phyloP scores from a whole-genome alignment of 2,888 invertebrate species.

The Drosophila phalerata region DNA sequence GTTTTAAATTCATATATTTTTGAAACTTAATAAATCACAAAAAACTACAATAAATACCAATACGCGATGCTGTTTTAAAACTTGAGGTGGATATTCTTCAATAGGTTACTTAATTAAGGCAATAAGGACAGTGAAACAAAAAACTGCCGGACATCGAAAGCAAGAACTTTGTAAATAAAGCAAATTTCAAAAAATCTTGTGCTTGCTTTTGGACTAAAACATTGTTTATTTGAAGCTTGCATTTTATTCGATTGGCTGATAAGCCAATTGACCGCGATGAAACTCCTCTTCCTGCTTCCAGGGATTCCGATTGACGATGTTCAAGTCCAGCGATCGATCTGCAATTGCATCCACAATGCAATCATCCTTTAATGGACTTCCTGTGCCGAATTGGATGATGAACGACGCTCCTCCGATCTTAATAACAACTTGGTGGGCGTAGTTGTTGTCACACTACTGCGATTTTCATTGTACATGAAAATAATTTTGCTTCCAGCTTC shows the following conservation, averaged over 20 bases:
- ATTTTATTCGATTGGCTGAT: too few relatives aligned
- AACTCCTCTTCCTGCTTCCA: constrained; percentile 83
- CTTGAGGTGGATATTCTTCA: background rate
- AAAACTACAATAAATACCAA: background rate
- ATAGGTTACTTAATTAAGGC: too few relatives aligned
- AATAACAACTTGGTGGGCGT: constrained; percentile 43
- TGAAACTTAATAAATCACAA: constrained; percentile 38
- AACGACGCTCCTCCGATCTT: constrained; percentile 36
- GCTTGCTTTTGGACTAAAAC: too few relatives aligned
- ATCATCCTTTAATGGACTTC: constrained; percentile 84
- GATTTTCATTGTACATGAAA: too few relatives aligned
- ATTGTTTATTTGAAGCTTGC: too few relatives aligned
- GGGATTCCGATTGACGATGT: constrained; percentile 62
- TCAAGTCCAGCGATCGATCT: constrained; percentile 77
- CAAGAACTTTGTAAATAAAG: too few relatives aligned
- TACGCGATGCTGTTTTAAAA: constrained; percentile 2
- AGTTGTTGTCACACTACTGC: background rate
- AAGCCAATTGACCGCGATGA: constrained; percentile 74
- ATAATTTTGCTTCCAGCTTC: too few relatives aligned
- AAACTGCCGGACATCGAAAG: background rate
- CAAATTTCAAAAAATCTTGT: background rate
- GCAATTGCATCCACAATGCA: constrained; percentile 80
- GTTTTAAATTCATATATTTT: constrained; percentile 40
- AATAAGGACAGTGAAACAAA: background rate
- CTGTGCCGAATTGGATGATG: constrained; percentile 66